These are phyloP conservation scores for Indicator maculatus DNA, from an alignment of 2,113 vertebrate genomes.

Conservation along the genomic window DNA sequence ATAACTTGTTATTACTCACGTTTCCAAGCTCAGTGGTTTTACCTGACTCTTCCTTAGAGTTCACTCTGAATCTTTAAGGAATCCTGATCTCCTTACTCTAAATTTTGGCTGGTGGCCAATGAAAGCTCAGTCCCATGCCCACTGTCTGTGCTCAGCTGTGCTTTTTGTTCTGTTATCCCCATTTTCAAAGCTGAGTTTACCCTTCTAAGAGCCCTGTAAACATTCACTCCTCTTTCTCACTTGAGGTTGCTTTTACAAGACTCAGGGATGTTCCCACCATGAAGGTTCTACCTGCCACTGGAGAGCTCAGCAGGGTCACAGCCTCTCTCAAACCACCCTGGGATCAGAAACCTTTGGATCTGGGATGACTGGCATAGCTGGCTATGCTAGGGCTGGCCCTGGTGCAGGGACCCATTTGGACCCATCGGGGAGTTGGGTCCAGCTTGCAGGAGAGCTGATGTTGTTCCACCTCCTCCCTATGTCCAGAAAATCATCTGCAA, in stretches of 20 bases:
- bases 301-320: background rate
- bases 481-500: no score
- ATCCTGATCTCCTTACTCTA: background rate
- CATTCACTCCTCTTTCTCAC: accelerated
- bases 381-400: background rate
- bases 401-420: background rate
- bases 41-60: background rate
- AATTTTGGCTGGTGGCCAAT: background rate
- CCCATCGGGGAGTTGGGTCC: background rate
- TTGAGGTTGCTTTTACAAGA: background rate
- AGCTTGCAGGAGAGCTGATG: background rate
- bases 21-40: background rate
- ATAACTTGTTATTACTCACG: background rate
- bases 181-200: background rate
- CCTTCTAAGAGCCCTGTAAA: background rate
- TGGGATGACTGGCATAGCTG: background rate
- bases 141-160: background rate
- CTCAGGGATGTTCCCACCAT: background rate
- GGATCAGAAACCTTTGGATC: background rate
- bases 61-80: background rate
- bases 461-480: background rate
- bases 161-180: background rate
- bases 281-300: background rate
- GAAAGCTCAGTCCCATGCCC: background rate
- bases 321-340: no score